phyloP scores from a whole-genome alignment of 1,140 invertebrate genomes.

The Drosophila hydei region DNA sequence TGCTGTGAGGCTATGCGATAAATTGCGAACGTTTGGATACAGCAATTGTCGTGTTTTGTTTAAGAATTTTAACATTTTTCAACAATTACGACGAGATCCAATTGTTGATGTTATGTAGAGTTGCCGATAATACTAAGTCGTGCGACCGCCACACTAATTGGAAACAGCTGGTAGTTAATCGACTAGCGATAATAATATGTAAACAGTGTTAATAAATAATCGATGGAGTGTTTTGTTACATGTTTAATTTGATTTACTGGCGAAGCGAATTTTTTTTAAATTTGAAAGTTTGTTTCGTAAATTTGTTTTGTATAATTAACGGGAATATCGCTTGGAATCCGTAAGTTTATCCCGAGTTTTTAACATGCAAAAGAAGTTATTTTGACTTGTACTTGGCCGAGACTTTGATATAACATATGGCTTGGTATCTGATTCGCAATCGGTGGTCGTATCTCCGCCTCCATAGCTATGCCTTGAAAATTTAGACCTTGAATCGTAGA shows the following conservation, averaged over 20 bases:
- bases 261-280: neutral
- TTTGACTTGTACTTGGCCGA: neutral
- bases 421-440: neutral
- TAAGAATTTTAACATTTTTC: conserved; percentile 77
- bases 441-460: neutral
- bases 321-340: neutral
- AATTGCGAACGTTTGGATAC: conserved; percentile 52
- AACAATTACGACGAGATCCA: conserved; percentile 12
- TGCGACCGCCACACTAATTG: conserved; percentile 5
- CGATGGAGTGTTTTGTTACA: neutral
- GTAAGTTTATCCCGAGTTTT: neutral
- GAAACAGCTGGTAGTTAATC: neutral
- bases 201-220: neutral
- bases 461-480: conserved; percentile 8
- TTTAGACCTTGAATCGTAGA: conserved; percentile 38
- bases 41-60: conserved; percentile 66
- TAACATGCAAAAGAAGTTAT: conserved; percentile 24
- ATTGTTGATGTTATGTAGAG: conserved; percentile 31
- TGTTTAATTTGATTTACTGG: conserved; percentile 6
- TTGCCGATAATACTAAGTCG: conserved; percentile 24
- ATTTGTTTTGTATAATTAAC: neutral
- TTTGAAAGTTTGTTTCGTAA: neutral
- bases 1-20: conserved; percentile 31
- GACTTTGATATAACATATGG: too few relatives aligned
- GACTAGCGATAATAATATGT: neutral